These are phyloP conservation scores for Xanthorhoe designata DNA, from an alignment of 2,888 invertebrate genomes.

Conservation along the genomic window DNA sequence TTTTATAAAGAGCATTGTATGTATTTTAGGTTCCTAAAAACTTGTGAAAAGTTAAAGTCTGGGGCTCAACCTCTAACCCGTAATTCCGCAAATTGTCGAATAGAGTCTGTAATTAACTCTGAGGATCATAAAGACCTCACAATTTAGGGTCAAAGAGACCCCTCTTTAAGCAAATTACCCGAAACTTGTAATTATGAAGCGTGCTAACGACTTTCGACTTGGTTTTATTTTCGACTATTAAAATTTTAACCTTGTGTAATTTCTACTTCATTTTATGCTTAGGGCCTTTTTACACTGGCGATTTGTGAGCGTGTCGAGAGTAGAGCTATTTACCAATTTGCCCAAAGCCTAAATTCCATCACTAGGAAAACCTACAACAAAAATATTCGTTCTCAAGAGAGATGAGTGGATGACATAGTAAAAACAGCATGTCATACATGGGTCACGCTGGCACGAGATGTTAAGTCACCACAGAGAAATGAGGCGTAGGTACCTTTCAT, in stretches of 20 bases:
- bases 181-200: conserved; percentile 37
- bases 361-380: too few relatives aligned
- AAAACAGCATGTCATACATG: too few relatives aligned
- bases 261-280: conserved; percentile 13
- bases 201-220: conserved; percentile 28
- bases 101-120: conserved; percentile 40
- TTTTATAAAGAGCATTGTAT: too few relatives aligned
- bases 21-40: neutral
- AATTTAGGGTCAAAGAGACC: conserved; percentile 38
- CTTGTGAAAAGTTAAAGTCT: conserved; percentile 20
- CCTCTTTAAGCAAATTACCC: conserved; percentile 36
- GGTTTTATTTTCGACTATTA: conserved; percentile 32
- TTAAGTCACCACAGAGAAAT: too few relatives aligned
- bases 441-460: too few relatives aligned
- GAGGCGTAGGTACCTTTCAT: too few relatives aligned
- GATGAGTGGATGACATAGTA: too few relatives aligned
- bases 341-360: too few relatives aligned
- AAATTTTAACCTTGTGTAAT: conserved; percentile 25
- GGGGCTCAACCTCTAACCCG: conserved; percentile 16
- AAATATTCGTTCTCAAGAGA: too few relatives aligned
- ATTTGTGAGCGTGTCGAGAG: neutral
- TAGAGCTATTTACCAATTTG: too few relatives aligned
- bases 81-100: conserved; percentile 37
- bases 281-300: neutral
- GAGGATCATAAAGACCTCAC: conserved; percentile 36